These are phyloP conservation scores for Takifugu bimaculatus DNA, from an alignment of 2,113 vertebrate species.

Conservation along the genomic window DNA sequence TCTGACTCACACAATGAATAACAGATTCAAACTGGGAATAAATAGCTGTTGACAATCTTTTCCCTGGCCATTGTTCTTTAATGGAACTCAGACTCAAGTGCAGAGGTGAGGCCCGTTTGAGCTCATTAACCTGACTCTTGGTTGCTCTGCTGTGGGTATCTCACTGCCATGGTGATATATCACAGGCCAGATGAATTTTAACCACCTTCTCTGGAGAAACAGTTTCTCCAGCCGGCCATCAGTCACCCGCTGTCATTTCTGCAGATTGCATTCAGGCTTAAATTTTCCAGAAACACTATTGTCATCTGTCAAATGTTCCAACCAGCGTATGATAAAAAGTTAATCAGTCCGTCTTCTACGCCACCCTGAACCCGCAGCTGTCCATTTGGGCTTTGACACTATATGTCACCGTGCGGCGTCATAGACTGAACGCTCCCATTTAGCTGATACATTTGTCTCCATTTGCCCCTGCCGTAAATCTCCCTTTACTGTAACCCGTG, in stretches of 20 bases:
- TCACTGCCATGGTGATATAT: background rate
- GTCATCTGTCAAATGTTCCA: slow-evolving; percentile 9
- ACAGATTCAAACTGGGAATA: too few relatives aligned
- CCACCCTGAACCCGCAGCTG: slow-evolving; percentile 14
- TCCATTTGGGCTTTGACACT: slow-evolving; percentile 3
- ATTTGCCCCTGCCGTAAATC: slow-evolving; percentile 60
- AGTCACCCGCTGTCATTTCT: slow-evolving; percentile 24
- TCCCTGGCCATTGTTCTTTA: too few relatives aligned
- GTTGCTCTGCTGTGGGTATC: too few relatives aligned
- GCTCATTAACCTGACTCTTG: too few relatives aligned
- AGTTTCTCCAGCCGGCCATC: slow-evolving; percentile 2
- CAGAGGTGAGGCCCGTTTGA: too few relatives aligned
- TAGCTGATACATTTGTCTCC: slow-evolving; percentile 48
- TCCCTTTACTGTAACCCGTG: slow-evolving; percentile 63
- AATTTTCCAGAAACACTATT: background rate
- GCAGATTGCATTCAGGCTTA: background rate
- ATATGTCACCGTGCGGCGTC: slow-evolving; percentile 31
- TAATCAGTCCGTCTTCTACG: slow-evolving; percentile 1
- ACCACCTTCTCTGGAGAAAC: background rate
- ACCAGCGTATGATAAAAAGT: background rate
- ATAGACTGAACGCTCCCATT: slow-evolving; percentile 18
- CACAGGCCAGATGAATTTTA: background rate
- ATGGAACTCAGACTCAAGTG: too few relatives aligned
- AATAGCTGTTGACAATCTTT: too few relatives aligned
- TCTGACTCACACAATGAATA: too few relatives aligned